Evolutionary conservation across 1,140 invertebrate genomes (phyloP), one percentile per base, ranked within the genome.

Genomic region (Atta cephalotes): DNA sequence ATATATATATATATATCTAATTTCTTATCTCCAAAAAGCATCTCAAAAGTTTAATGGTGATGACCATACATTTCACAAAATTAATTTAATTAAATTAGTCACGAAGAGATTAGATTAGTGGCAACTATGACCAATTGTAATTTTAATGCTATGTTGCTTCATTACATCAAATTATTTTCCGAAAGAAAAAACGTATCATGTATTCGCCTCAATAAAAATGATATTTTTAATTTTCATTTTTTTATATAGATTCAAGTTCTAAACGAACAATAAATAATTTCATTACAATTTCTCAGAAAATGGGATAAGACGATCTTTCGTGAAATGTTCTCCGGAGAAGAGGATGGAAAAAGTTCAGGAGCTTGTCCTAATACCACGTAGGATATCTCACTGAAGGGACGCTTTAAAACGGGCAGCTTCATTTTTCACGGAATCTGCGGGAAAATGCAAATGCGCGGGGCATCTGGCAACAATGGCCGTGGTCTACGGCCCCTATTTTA

Each of bases 401-500:
- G 76, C 66, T 84, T 51, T 60, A 49, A 62, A 53, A 85, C 87
- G 84, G 71, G 85, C 90, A 87, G 88, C 87, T 91, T 92, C 91
- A 93, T 93, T 93, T 93, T 93, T 93, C 92, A 93, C 88, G 89
- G 92, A 93, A 93, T 93, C 90, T 92, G 89, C 92, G 92, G 89
- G 93, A 95, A 95, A 95, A 95, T 95, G 95, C 93, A 95, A 95
- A 95, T 95, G 94, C 92, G 91, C 92, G 91, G 93, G 95, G 94
- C 95, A 95, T 95, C 95, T 95, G 95, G 95, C 94, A 95, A 95
- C 95, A 95, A 95, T 95, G 95, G 95, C 94, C 94, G 93, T 93
- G 94, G 92, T 95, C 94, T 95, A 88, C 94, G 92, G 92, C 94
- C 94, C 95, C 94, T 95, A 94, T 95, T 94, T 95, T 94, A 95